Evolutionary conservation across 2,113 vertebrate genomes (phyloP), one percentile per base, ranked within the genome.

Genomic region (Pluvianellus socialis): DNA sequence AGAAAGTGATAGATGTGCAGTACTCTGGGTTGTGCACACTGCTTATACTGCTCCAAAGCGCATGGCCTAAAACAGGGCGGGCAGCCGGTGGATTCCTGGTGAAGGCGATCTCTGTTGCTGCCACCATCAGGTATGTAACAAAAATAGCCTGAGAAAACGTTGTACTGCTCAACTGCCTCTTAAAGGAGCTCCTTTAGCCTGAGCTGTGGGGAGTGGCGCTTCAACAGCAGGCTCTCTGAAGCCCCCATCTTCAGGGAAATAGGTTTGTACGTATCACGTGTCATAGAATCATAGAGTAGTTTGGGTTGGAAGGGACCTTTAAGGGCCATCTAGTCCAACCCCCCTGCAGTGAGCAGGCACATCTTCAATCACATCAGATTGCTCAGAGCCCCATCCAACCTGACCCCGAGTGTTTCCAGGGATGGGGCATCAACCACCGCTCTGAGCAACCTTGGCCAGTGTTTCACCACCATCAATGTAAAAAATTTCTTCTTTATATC

Each of bases 1-100:
- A 49, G 49, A 35, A 76, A 71, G 63, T 4, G 24, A 35, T 55
- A 42, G 44, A 27, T 42, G 76, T 70, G 33, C 62, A 33, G 58
- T 42, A 22, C 50, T 35, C 38, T 8, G 50, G 45, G 40, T 18
- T 15, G 26, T 7, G 9, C 24, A 38, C 0, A 1, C 40, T 1
- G 0, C 47, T 67, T 62, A 47, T 45, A 77, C 63, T 55, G 16
- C 47, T 56, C 23, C 40, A 44, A 22, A 71, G 23, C 38, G 52
- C 2, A 0, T 5, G 49, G 49, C 67, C 68, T 73, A 9, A 23
- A 28, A 22, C 16, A 14, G 33, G 62, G 30, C 1, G 4, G 18
- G 44, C 50, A 65, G 50, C 22, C 13, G 33, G 21, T 8, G 7
- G 24, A 28, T 42, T 35, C 28, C 19, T 26, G 38, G 19, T 26